Base-by-base conservation (phyloP, 2,797 vertebrate species). In the Benthosema pterotum region DNA sequence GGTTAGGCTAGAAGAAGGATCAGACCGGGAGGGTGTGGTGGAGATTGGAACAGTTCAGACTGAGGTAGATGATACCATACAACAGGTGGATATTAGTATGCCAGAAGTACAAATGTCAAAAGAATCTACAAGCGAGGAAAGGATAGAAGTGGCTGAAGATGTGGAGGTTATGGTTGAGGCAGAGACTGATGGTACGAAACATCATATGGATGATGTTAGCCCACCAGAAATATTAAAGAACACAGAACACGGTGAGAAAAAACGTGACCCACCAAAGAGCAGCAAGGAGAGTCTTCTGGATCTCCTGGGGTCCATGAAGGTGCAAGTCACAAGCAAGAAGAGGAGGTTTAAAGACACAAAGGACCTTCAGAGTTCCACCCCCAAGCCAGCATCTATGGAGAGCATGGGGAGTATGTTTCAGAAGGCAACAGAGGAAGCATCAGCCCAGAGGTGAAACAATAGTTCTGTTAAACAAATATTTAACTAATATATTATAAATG, bases 271-370 rank as follows among this genome's bases (percentile, higher is more conserved):
- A 32, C 2, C 18, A 1, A 87, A 74, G 71, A 86, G 71, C 4
- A 78, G 78, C 1, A 96, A 95, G 74, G 83, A 94, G 70, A 81
- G 77, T 68, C 88, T 98, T 50, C 67, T 96, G 56, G 77, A 88
- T 11, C 75, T 98, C 28, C 92, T 99, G 50, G 89, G 92, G 66
- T 63, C 62, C 57, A 98, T 98, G 96, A 97, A 94, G 73, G 92
- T 98, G 52, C 93, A 97, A 50, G 84, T 95, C 57, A 96, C 86
- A 16, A 91, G 75, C 77, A 22, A 22, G 4, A 94, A 89, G 76
- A 92, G 74, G 58, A 94, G 80, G 42, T 69, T 88, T 0, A 88
- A 87, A 65, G 50, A 58, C 0, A 2, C 86, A 45, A 92, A 88
- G 63, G 18, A n/a, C 11, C 83, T 28, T 9, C 80, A 72, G 18